Base-by-base conservation (phyloP, 2,888 invertebrate genomes). In the Automeris io region DNA sequence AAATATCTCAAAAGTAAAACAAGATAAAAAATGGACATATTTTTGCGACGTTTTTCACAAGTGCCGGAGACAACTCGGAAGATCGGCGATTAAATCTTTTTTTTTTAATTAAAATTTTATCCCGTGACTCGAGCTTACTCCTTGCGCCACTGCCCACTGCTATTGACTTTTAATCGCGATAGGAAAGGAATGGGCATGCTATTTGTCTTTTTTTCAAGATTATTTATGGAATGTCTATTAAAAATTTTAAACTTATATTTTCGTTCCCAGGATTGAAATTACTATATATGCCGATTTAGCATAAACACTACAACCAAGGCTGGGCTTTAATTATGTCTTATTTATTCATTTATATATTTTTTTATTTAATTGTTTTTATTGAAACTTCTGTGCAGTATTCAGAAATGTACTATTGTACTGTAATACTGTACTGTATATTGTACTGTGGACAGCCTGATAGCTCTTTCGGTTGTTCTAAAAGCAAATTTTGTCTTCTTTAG, bases 21-120 rank as follows among this genome's bases (percentile, higher is more conserved):
- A 8, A 9, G 2, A 16, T n/a, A 5, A 4, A 29, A 29, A 29
- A n/a, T 8, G 16, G 16, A 29, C 16, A 16, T 16, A 29, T 29
- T 16, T 16, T n/a, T 4, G 4, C n/a, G 16, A 29, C 5, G n/a
- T n/a, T 2, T 57, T 49, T 47, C 49, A 55, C 58, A 56, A 64
- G 44, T 64, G 68, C 54, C 54, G 35, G 36, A 35, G 56, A 57
- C 69, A 66, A 60, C 54, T 53, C 46, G 47, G 43, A 38, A 60
- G 64, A 62, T 67, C 55, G 60, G 53, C 54, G 52, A 60, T 48
- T 52, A 57, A 54, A 43, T 42, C 42, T 40, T 42, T 51, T 59
- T 61, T n/a, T n/a, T 65, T 63, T 61, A 58, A 68, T 70, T 69
- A 64, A 63, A 71, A 69, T 51, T 70, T 70, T 42, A 56, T 54